These are phyloP conservation scores for Petrocephalus schoutedeni DNA, from an alignment of 2,797 vertebrate genomes.

Conservation along the genomic window DNA sequence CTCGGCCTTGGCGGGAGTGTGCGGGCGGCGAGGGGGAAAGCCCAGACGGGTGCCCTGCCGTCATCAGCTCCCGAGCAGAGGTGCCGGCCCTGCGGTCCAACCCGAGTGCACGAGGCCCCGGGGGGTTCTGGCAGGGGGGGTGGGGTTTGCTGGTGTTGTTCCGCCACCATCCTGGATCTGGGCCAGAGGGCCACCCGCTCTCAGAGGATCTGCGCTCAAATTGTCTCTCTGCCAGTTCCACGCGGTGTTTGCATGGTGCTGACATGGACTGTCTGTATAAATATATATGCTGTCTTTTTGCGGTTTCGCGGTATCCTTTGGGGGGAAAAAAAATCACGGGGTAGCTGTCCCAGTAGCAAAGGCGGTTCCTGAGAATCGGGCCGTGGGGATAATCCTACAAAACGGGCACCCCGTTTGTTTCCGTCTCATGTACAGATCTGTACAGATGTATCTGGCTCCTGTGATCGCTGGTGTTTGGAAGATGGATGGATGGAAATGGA, in stretches of 20 bases:
- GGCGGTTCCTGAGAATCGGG: not conserved
- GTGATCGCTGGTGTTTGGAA: not conserved
- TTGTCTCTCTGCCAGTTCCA: not conserved
- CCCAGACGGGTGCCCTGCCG: constrained; percentile 50
- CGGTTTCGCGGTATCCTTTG: not conserved
- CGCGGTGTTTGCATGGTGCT: not conserved
- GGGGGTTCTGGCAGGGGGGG: constrained; percentile 27
- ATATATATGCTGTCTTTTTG: not conserved
- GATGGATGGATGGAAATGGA: not conserved
- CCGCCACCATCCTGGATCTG: constrained; percentile 56
- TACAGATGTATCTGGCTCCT: not conserved
- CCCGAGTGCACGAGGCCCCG: constrained; percentile 16
- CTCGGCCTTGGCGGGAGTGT: constrained; percentile 24
- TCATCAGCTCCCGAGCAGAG: constrained; percentile 52
- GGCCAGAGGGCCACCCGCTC: constrained; percentile 63
- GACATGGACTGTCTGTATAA: not conserved
- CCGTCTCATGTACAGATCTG: not conserved
- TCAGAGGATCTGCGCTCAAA: constrained; percentile 45
- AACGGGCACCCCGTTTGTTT: not conserved
- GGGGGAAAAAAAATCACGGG: not conserved
- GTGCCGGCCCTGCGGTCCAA: not conserved
- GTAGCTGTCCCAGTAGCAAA: not conserved
- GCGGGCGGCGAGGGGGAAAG: constrained; percentile 31
- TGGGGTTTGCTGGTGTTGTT: constrained; percentile 49
- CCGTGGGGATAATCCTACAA: not conserved